These are phyloP conservation scores for Microcebus jonahi DNA, from an alignment of 2,113 vertebrate species.

Conservation along the genomic window DNA sequence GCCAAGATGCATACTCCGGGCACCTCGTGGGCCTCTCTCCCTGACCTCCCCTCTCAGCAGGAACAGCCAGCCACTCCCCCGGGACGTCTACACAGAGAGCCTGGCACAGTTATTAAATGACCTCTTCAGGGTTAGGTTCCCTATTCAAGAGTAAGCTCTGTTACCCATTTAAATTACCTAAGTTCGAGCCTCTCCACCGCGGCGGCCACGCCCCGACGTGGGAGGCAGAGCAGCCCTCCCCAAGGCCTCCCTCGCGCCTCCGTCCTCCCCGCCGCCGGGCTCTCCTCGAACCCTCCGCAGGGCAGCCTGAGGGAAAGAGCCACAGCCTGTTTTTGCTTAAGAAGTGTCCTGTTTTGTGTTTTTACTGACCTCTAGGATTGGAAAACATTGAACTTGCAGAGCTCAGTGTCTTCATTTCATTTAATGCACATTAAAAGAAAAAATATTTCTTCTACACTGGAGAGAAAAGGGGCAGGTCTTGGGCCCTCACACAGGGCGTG, in stretches of 20 bases:
- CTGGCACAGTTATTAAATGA: neutral
- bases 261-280: too few species aligned
- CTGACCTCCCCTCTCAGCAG: neutral
- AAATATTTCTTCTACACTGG: neutral
- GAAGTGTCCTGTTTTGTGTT: neutral
- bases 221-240: neutral
- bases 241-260: neutral
- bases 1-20: too few species aligned
- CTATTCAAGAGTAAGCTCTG: neutral
- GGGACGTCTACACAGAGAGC: neutral
- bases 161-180: neutral
- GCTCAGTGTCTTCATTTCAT: neutral
- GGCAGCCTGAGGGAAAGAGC: neutral
- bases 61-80: neutral
- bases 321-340: neutral
- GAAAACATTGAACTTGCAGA: neutral
- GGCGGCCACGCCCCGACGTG: fast-evolving
- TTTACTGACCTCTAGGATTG: neutral
- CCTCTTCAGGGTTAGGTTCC: neutral
- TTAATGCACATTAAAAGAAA: neutral
- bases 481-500: neutral
- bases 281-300: neutral
- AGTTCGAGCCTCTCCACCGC: neutral
- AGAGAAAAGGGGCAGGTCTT: neutral
- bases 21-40: neutral